A percentile compares a stretch with the other conserved stretches of the same genome.
phyloP scores from a whole-genome alignment of 2,113 vertebrate genomes.

The Drymodes brunneopygia region DNA sequence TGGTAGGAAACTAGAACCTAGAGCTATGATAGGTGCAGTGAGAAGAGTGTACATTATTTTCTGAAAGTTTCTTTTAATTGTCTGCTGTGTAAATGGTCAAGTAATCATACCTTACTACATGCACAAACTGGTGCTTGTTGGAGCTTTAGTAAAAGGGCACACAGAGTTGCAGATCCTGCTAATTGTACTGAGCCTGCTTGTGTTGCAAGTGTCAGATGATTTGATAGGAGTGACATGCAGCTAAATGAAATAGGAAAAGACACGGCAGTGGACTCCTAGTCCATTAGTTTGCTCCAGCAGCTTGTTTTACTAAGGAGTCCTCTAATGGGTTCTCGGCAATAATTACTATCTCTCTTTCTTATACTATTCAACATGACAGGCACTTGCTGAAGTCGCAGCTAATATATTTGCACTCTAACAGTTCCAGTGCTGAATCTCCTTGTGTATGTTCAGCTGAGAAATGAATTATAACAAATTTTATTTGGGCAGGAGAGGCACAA shows the following conservation, averaged over 20 bases:
- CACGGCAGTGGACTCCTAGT: slow-evolving; percentile 80
- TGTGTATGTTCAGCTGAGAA: slow-evolving; percentile 71
- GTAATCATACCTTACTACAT: slow-evolving; percentile 38
- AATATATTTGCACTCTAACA: slow-evolving; percentile 79
- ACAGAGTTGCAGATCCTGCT: slow-evolving; percentile 63
- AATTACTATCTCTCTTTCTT: slow-evolving; percentile 93
- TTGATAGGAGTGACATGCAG: slow-evolving; percentile 80
- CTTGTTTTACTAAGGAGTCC: slow-evolving; percentile 90
- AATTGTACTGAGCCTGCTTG: slow-evolving; percentile 78
- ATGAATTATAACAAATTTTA: slow-evolving; percentile 63
- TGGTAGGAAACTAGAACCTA: not conserved
- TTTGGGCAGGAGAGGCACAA: slow-evolving; percentile 23
- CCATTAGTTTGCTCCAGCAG: slow-evolving; percentile 93
- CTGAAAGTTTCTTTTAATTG: slow-evolving; percentile 41
- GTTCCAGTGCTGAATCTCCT: slow-evolving; percentile 66
- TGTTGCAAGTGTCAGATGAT: slow-evolving; percentile 78
- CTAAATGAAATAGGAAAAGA: slow-evolving; percentile 84
- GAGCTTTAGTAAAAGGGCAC: slow-evolving; percentile 54
- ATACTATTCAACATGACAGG: slow-evolving; percentile 87
- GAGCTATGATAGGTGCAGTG: not conserved
- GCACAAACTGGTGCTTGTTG: slow-evolving; percentile 38
- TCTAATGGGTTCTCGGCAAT: slow-evolving; percentile 96
- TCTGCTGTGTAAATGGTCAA: slow-evolving; percentile 37
- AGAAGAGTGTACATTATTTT: slow-evolving; percentile 20
- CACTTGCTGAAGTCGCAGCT: slow-evolving; percentile 80